Evolutionary conservation across 2,797 vertebrate genomes (phyloP).

Genomic region (Macroramphosus scolopax): DNA sequence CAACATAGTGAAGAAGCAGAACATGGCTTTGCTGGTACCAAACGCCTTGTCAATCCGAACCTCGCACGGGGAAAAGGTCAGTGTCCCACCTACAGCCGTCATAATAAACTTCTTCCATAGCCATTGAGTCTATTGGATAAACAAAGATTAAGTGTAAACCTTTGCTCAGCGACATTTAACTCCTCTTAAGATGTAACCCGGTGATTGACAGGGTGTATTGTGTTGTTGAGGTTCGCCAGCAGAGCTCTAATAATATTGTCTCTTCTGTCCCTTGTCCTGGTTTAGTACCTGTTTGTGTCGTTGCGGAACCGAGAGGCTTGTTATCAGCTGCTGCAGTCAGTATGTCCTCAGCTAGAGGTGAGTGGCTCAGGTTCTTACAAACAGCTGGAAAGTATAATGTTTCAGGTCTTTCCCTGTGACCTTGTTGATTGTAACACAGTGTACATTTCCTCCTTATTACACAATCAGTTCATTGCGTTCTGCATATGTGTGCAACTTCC

Average conservation of each 20-base stretch:
- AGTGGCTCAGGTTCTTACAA: not conserved
- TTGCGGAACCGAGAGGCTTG: slow-evolving; percentile 81
- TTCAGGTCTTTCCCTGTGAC: too few relatives aligned
- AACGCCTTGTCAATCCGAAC: slow-evolving; percentile 87
- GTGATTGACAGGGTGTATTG: too few relatives aligned
- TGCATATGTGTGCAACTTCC: too few relatives aligned
- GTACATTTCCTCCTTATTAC: too few relatives aligned
- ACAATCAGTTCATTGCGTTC: too few relatives aligned
- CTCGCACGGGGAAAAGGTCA: slow-evolving; percentile 81
- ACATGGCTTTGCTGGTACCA: slow-evolving; percentile 85
- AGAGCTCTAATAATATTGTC: too few relatives aligned
- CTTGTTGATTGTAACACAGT: too few relatives aligned
- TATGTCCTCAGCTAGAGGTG: slow-evolving; percentile 83
- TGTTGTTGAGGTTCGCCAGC: too few relatives aligned
- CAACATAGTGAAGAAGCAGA: slow-evolving; percentile 84
- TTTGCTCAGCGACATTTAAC: too few relatives aligned
- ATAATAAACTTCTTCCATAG: not conserved
- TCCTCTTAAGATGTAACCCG: too few relatives aligned
- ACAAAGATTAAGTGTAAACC: not conserved
- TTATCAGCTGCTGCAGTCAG: slow-evolving; percentile 79
- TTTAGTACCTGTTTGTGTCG: slow-evolving; percentile 84
- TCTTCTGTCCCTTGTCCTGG: not conserved
- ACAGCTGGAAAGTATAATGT: too few relatives aligned
- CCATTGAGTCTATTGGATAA: not conserved
- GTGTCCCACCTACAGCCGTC: slow-evolving; percentile 11